phyloP scores from a whole-genome alignment of 53 echinoderm and acorn worm genomes.

The Astropecten irregularis region DNA sequence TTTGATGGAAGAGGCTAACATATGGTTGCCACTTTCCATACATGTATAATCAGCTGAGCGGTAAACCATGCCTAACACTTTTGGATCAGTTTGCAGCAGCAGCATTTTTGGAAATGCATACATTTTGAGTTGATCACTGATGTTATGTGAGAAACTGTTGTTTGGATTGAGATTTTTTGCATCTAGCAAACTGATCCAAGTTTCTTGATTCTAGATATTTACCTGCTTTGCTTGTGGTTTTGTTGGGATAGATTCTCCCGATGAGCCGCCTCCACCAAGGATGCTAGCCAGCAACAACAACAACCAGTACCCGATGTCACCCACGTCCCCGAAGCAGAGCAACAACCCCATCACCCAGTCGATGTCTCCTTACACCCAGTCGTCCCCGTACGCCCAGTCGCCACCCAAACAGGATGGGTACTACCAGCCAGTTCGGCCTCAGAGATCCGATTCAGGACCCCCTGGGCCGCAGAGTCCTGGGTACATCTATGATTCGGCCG shows the following conservation, averaged over 20 bases:
- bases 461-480: background rate
- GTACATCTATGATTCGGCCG: conserved; percentile 7
- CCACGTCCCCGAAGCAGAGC: conserved; percentile 7
- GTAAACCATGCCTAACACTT: too few relatives aligned
- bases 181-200: too few relatives aligned
- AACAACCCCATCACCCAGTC: conserved; percentile 4
- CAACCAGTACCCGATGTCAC: conserved; percentile 35
- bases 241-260: conserved; percentile 21
- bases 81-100: too few relatives aligned
- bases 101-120: too few relatives aligned
- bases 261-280: conserved; percentile 52
- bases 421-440: conserved; percentile 39
- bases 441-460: conserved; percentile 8
- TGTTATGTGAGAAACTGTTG: too few relatives aligned
- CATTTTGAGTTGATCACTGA: too few relatives aligned
- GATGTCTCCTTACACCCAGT: background rate
- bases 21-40: too few relatives aligned
- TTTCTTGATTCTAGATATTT: too few relatives aligned
- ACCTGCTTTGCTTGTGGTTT: too few relatives aligned
- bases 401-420: conserved; percentile 24
- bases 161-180: too few relatives aligned
- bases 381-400: conserved; percentile 29
- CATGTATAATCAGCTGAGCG: too few relatives aligned
- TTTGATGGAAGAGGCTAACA: too few relatives aligned
- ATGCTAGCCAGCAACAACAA: conserved; percentile 45